Evolutionary conservation across 2,888 invertebrate species (phyloP), one percentile per base, ranked within the genome.

Genomic region (Osedax fenrisi): DNA sequence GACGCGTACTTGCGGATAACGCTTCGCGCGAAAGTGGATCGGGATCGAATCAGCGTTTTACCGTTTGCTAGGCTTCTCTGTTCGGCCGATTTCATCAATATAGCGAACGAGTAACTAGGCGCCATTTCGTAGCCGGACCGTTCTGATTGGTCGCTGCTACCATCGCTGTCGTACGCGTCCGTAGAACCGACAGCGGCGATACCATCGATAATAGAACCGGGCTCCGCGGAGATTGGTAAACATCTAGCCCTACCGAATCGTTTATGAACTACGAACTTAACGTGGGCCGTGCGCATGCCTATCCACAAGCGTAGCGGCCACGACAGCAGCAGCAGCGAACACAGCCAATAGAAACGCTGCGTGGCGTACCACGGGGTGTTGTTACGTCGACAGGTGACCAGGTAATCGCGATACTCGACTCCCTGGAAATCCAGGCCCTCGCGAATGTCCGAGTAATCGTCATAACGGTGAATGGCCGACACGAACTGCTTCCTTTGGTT

Each of bases 41-140:
- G 41, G 10, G 41, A 41, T 17, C 41, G 41, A n/a, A n/a, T n/a
- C n/a, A n/a, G n/a, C n/a, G n/a, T n/a, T n/a, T n/a, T n/a, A n/a
- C n/a, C n/a, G n/a, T n/a, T n/a, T n/a, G n/a, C n/a, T n/a, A n/a
- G n/a, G 59, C 73, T 26, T 23, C 10, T 17, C 25, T n/a, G 5
- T 64, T 26, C 61, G n/a, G 23, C 10, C n/a, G 68, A 59, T n/a
- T 81, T 80, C 77, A 84, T 81, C 23, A 91, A 87, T 85, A 91
- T 87, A 0, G 91, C 91, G 86, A 91, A 90, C 22, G 90, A 90
- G 83, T 92, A 92, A 77, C 90, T 90, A 23, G 91, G 91, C 59
- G 90, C 90, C 82, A 91, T 86, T 41, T 41, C 41, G 41, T 10
- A 41, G 5, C 17, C 41, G 10, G 41, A 41, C 17, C 41, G 5